phyloP scores from a whole-genome alignment of 2,113 vertebrate species.

The Axis porcinus region DNA sequence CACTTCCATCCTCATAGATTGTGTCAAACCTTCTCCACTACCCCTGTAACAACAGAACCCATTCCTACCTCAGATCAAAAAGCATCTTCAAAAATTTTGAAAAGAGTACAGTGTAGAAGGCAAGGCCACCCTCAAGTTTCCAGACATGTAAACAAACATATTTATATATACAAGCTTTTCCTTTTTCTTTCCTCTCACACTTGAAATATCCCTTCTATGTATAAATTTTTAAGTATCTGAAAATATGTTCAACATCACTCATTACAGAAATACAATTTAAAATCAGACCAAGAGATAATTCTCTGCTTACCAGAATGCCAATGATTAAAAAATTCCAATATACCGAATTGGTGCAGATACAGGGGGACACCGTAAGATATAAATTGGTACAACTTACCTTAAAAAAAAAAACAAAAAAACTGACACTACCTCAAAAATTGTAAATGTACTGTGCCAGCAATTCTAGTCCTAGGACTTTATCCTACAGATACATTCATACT shows the following conservation, averaged over 20 bases:
- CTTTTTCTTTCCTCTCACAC: background rate
- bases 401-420: background rate
- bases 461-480: slow-evolving; percentile 12
- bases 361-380: background rate
- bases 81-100: background rate
- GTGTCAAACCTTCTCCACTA: background rate
- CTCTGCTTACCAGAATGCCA: slow-evolving; percentile 6
- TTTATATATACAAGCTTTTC: background rate
- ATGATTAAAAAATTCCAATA: background rate
- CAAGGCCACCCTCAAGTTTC: background rate
- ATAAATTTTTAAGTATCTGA: slow-evolving; percentile 8
- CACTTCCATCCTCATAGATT: background rate
- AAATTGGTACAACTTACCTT: slow-evolving; percentile 14
- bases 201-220: background rate
- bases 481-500: background rate
- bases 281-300: slow-evolving; percentile 35
- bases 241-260: slow-evolving; percentile 8
- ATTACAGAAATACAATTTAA: slow-evolving; percentile 19
- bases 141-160: slow-evolving; percentile 10
- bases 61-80: background rate
- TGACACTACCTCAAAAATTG: background rate
- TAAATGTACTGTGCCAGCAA: background rate
- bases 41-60: background rate
- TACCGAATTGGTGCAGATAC: background rate
- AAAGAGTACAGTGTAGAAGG: background rate